A percentile compares a stretch with the other conserved stretches of the same genome.
These are phyloP conservation scores for Pocillopora verrucosa DNA, from an alignment of 64 coral and sea anemone species.

Conservation along the genomic window DNA sequence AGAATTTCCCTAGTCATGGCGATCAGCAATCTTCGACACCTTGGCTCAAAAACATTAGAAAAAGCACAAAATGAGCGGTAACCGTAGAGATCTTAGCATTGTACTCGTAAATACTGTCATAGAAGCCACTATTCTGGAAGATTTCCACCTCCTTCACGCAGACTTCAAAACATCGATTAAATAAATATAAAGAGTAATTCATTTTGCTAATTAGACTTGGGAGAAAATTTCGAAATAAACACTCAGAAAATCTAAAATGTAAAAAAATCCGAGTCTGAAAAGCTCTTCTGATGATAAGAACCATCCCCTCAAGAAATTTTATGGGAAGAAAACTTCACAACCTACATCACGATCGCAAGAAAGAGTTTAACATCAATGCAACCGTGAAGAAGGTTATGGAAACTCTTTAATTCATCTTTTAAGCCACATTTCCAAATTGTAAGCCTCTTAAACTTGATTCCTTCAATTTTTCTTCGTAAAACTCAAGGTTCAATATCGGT, in stretches of 20 bases:
- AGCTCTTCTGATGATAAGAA: too few species aligned
- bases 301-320: too few species aligned
- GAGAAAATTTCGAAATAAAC: neutral
- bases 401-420: too few species aligned
- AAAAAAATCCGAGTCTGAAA: too few species aligned
- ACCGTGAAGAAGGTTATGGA: too few species aligned
- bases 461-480: too few species aligned
- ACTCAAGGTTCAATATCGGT: too few species aligned
- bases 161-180: neutral
- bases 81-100: neutral
- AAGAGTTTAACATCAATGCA: too few species aligned
- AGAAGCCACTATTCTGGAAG: neutral
- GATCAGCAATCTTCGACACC: neutral
- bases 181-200: neutral
- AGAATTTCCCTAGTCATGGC: conserved; percentile 7
- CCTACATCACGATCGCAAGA: neutral
- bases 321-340: too few species aligned
- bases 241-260: neutral
- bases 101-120: neutral
- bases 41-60: neutral
- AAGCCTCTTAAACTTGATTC: too few species aligned
- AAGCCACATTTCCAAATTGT: too few species aligned
- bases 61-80: conserved; percentile 2
- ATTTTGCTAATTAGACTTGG: neutral
- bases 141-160: neutral